Evolutionary conservation across 2,113 vertebrate species (phyloP).

Genomic region (Chaetorhynchus papuensis): DNA sequence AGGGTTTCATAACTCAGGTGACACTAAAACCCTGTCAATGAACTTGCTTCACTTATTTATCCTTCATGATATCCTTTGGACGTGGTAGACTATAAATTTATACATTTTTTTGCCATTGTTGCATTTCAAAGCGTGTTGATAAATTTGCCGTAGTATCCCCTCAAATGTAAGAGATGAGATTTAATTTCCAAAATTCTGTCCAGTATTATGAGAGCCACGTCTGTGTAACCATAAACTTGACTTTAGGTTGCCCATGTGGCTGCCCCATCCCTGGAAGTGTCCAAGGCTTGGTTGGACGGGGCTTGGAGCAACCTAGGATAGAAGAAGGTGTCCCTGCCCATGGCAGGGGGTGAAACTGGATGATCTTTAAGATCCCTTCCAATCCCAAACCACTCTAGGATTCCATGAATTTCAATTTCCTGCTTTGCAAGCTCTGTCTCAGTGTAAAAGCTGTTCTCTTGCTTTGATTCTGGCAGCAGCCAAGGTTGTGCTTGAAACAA

Average conservation of each 20-base stretch:
- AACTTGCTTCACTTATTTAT: not conserved
- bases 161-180: not conserved
- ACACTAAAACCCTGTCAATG: not conserved
- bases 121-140: not conserved
- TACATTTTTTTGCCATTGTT: not conserved
- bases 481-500: not conserved
- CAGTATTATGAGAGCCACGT: not conserved
- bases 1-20: not conserved
- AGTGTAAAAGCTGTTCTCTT: not conserved
- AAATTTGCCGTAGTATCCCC: accelerated
- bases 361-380: not conserved
- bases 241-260: not conserved
- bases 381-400: not conserved
- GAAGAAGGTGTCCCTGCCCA: not conserved
- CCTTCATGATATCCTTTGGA: not conserved
- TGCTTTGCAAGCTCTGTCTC: not conserved
- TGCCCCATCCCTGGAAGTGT: not conserved
- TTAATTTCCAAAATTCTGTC: not conserved
- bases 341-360: not conserved
- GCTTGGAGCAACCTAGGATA: not conserved
- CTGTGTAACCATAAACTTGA: not conserved
- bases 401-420: not conserved
- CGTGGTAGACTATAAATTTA: not conserved
- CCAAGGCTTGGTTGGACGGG: not conserved
- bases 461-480: not conserved